These are phyloP conservation scores for Struthio camelus DNA, from an alignment of 2,113 vertebrate species.

Conservation along the genomic window DNA sequence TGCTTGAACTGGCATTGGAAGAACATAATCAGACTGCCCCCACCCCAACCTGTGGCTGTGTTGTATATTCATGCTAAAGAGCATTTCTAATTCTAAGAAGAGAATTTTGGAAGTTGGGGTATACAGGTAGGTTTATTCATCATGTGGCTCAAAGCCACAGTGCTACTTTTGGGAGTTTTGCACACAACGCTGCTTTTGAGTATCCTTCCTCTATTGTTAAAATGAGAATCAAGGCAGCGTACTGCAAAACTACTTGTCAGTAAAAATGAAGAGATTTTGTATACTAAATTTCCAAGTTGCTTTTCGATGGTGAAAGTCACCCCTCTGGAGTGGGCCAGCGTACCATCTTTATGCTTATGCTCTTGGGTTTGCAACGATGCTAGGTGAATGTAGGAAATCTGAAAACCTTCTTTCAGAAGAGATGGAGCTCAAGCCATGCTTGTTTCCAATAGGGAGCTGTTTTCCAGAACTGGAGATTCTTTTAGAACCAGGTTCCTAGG, in stretches of 20 bases:
- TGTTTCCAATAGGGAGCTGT: rapidly evolving
- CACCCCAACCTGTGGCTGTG: background rate
- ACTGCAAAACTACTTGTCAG: background rate
- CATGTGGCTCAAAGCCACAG: no score
- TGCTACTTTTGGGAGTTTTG: no score
- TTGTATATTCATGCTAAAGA: background rate
- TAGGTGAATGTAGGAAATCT: background rate
- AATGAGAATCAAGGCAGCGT: background rate
- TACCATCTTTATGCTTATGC: background rate
- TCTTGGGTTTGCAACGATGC: background rate
- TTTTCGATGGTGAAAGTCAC: background rate
- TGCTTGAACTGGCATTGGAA: background rate
- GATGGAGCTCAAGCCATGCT: background rate
- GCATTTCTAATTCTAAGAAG: background rate
- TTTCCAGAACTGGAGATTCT: background rate
- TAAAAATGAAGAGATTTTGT: background rate
- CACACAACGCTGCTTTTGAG: background rate
- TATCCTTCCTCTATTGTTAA: background rate
- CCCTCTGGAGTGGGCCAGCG: background rate
- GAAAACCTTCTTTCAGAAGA: background rate
- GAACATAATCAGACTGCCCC: no score
- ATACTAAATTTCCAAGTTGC: background rate
- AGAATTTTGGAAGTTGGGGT: background rate
- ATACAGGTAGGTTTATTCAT: rapidly evolving
- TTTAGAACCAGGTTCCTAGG: background rate